Conservation (phyloP, 2,888 invertebrate genomes). For the Rhabditophanes sp. region DNA sequence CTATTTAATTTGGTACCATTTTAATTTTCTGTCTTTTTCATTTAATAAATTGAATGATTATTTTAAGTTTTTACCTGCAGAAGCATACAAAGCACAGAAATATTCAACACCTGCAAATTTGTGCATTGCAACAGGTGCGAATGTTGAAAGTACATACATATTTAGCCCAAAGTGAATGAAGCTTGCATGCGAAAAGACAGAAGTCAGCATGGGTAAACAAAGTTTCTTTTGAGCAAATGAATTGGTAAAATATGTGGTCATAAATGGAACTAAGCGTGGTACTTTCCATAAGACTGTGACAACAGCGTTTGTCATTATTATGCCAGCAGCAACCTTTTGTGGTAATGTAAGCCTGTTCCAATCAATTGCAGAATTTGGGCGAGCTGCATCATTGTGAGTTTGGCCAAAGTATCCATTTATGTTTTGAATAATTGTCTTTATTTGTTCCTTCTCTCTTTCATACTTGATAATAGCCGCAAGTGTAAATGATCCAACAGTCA, state of each 20-base stretch:
- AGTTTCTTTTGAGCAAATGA: conserved; percentile 52
- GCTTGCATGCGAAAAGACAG: conserved; percentile 84
- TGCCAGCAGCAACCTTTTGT: conserved; percentile 9
- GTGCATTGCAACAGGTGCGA: conserved; percentile 50
- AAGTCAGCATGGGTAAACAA: conserved; percentile 74
- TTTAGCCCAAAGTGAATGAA: conserved; percentile 71
- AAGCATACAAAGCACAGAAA: conserved; percentile 11
- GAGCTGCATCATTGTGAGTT: background rate
- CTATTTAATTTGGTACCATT: no score
- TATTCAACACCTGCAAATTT: conserved; percentile 23
- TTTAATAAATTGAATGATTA: no score
- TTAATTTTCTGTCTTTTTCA: no score
- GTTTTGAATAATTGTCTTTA: background rate
- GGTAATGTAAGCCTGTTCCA: conserved; percentile 4
- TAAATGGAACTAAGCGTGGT: conserved; percentile 17
- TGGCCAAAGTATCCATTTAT: background rate
- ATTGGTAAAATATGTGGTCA: conserved; percentile 39
- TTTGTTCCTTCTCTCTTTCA: conserved; percentile 6
- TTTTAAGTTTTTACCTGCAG: no score
- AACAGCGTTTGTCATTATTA: conserved; percentile 13
- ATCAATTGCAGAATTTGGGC: conserved; percentile 2
- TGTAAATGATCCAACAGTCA: conserved; percentile 3
- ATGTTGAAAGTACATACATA: conserved; percentile 86
- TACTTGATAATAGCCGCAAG: conserved; percentile 4
- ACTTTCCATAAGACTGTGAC: conserved; percentile 26